Evolutionary conservation across 1,140 invertebrate genomes (phyloP), one percentile per base, ranked within the genome.

Genomic region (Drosophila asahinai): DNA sequence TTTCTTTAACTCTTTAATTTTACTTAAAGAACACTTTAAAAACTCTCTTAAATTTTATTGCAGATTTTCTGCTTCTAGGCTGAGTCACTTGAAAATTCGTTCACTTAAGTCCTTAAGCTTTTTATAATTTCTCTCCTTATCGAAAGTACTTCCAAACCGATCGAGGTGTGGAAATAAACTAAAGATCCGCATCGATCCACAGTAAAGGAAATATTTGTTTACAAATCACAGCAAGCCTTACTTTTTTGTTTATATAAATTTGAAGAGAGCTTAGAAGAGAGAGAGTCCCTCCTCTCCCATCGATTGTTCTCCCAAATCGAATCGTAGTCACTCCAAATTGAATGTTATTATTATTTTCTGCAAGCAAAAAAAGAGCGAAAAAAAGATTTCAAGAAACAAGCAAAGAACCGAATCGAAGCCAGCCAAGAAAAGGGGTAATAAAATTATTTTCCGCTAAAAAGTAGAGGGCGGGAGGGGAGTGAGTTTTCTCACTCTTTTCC

Each of bases 361-460:
- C 2, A 2, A 11, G 27, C 63, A 54, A n/a, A 12, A 22, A 30
- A 12, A 15, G 15, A 2, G 36, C 55, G 22, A 42, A 59, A 36
- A 60, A 62, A 43, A 14, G 27, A 43, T 42, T 54, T 14, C 22
- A 30, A 22, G 12, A 49, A 74, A 51, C 42, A 66, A 51, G 51
- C 33, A 27, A 54, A 40, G 36, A 59, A 67, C 71, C 27, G n/a
- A 22, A n/a, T 47, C 51, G 30, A 36, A 78, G 49, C 42, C 67
- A 68, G 38, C 22, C 48, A 60, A 42, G 43, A 72, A 71, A 81
- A 79, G 80, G 62, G 64, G 52, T 80, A 82, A 84, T 81, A 84
- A 90, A 90, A 90, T 87, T 61, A 87, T 78, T 74, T 81, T 77
- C 57, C 59, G 51, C 60, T 59, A 63, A 80, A 51, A 61, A 75